Conservation (phyloP, 2,797 vertebrate species). For the Takifugu rubripes region DNA sequence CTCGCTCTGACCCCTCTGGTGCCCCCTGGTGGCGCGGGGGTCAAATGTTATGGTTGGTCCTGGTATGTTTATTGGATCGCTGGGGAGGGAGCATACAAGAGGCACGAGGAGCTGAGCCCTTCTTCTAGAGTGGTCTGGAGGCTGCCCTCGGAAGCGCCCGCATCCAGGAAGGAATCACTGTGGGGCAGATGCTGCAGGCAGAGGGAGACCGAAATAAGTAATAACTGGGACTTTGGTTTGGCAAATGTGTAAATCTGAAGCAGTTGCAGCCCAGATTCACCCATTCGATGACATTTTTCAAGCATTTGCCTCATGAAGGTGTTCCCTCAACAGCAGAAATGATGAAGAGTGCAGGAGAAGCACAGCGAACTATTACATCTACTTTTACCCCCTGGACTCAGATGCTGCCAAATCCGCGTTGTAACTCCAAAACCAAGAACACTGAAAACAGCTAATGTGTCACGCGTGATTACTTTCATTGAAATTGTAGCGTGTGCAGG, state of each 20-base stretch:
- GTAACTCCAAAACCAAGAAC: background rate
- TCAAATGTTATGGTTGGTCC: conserved; percentile 34
- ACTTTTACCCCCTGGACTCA: too few species aligned
- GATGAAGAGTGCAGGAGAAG: background rate
- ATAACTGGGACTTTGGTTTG: too few species aligned
- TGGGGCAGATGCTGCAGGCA: conserved; percentile 69
- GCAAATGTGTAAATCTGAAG: too few species aligned
- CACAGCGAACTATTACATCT: background rate
- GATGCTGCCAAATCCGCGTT: too few species aligned
- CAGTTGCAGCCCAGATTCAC: too few species aligned
- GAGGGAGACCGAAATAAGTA: background rate
- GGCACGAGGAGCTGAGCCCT: conserved; percentile 75
- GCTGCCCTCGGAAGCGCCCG: conserved; percentile 84
- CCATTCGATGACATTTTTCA: too few species aligned
- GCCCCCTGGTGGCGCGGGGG: conserved; percentile 80
- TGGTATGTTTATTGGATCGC: conserved; percentile 48
- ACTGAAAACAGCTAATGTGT: background rate
- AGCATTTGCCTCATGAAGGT: too few species aligned
- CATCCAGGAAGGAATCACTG: conserved; percentile 85
- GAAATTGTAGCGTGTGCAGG: background rate
- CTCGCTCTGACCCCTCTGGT: conserved; percentile 89
- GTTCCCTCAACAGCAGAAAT: too few species aligned
- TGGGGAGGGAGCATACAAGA: conserved; percentile 53
- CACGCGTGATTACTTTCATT: background rate
- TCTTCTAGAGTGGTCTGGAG: conserved; percentile 88